Conservation (phyloP, 2,113 vertebrate genomes). For the Glareola pratincola region DNA sequence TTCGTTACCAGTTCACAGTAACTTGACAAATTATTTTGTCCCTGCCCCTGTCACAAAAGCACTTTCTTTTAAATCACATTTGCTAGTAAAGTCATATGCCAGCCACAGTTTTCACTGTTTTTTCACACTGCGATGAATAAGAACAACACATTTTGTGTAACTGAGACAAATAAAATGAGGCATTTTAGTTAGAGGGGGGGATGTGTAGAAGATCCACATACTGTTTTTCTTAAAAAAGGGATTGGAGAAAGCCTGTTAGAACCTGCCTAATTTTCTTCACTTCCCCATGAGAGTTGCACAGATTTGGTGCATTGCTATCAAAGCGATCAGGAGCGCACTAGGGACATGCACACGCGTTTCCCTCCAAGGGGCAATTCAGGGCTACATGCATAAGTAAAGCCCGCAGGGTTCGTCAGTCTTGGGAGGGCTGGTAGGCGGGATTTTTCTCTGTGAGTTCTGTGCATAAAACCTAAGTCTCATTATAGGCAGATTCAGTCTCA, state of each 20-base stretch:
- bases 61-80: neutral
- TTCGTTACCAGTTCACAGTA: neutral
- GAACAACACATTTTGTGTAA: neutral
- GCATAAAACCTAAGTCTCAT: neutral
- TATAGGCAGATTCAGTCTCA: neutral
- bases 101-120: neutral
- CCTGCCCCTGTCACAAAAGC: neutral
- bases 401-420: neutral
- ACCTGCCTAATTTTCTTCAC: neutral
- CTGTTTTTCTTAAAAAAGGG: neutral
- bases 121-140: neutral
- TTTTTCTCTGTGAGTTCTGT: neutral
- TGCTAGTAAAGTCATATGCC: neutral
- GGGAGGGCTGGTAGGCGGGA: accelerated
- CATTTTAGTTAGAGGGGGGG: neutral
- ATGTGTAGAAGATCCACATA: neutral
- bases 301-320: accelerated
- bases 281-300: neutral
- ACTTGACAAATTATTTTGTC: neutral
- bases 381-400: neutral
- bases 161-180: neutral
- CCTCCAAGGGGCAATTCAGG: neutral
- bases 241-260: neutral
- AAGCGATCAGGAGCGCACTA: accelerated
- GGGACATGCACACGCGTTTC: accelerated